A percentile compares a stretch with the other conserved stretches of the same genome.
These are phyloP conservation scores for Meriones unguiculatus DNA, from an alignment of 2,113 vertebrate species.

Conservation along the genomic window DNA sequence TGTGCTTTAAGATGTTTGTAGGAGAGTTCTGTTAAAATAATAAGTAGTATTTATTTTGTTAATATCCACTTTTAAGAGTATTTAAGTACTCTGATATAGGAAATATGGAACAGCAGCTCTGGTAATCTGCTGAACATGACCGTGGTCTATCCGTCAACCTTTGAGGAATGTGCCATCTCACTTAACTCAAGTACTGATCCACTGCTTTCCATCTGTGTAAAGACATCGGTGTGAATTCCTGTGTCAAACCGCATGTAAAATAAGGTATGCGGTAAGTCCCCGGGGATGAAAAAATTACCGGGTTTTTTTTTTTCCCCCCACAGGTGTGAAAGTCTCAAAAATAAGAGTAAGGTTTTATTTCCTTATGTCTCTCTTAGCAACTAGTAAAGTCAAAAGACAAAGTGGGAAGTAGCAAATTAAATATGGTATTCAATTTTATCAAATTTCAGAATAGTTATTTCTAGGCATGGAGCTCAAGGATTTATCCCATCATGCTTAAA, in stretches of 20 bases:
- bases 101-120: neutral
- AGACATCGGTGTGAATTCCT: neutral
- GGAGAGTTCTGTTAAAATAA: neutral
- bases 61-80: neutral
- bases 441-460: slow-evolving; percentile 51
- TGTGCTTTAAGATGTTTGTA: neutral
- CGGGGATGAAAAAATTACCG: neutral
- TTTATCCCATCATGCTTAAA: slow-evolving; percentile 40
- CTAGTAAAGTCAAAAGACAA: neutral
- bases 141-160: neutral
- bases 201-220: neutral
- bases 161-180: neutral
- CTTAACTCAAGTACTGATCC: neutral
- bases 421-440: slow-evolving; percentile 28
- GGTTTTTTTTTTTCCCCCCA: no score
- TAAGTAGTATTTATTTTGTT: neutral
- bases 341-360: neutral
- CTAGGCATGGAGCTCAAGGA: slow-evolving; percentile 13
- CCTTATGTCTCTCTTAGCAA: neutral
- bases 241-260: neutral
- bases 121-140: neutral
- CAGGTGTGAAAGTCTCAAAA: neutral
- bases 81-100: neutral
- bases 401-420: neutral
- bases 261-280: neutral